A percentile compares a stretch with the other conserved stretches of the same genome.
These are phyloP conservation scores for Drosophila putrida DNA, from an alignment of 2,888 invertebrate species.

Conservation along the genomic window DNA sequence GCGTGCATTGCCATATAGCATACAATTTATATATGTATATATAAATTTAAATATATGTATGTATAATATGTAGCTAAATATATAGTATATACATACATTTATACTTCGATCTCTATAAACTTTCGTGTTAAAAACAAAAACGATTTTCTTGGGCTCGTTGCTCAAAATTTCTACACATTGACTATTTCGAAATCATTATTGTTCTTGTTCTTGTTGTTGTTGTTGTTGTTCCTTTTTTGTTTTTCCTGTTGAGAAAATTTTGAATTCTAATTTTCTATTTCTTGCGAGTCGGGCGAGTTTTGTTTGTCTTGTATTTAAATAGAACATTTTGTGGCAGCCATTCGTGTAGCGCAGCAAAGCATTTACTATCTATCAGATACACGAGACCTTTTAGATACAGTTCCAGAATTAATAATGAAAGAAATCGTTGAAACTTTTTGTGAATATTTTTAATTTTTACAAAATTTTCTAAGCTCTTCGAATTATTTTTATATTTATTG, in stretches of 20 bases:
- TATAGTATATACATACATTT: conserved; percentile 27
- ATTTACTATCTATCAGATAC: conserved; percentile 27
- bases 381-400: background rate
- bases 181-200: conserved; percentile 54
- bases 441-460: no score
- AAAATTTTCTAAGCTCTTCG: no score
- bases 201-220: conserved; percentile 2
- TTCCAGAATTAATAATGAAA: background rate
- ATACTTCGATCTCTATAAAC: conserved; percentile 44
- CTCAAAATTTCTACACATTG: conserved; percentile 30
- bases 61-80: conserved; percentile 2
- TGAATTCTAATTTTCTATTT: conserved; percentile 42
- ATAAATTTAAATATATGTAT: conserved; percentile 3
- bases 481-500: no score
- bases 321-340: conserved; percentile 43
- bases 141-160: conserved; percentile 8
- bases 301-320: conserved; percentile 56
- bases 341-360: conserved; percentile 42
- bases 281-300: conserved; percentile 36
- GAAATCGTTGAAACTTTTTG: no score
- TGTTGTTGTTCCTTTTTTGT: background rate
- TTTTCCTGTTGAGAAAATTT: conserved; percentile 31
- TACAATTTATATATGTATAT: conserved; percentile 23
- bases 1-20: conserved; percentile 36
- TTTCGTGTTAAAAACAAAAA: conserved; percentile 53